Percentiles rank a stretch among this genome's conserved stretches.
phyloP scores from a whole-genome alignment of 2,113 vertebrate species.

The Cryptoleucopteryx plumbea region DNA sequence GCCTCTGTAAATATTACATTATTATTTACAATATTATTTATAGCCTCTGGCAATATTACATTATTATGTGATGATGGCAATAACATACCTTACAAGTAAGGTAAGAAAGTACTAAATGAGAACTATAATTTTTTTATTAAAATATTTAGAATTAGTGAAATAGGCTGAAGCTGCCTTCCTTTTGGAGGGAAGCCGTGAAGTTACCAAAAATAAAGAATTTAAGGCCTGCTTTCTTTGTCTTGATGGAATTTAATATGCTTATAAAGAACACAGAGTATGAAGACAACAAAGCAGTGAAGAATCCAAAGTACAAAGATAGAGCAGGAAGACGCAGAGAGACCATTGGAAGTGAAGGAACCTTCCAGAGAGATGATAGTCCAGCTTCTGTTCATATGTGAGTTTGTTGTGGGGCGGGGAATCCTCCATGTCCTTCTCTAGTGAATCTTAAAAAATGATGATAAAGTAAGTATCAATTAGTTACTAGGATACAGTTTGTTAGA shows the following conservation, averaged over 20 bases:
- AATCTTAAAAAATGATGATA: not conserved
- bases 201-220: not conserved
- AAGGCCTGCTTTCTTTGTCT: not conserved
- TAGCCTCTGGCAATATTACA: not conserved
- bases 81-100: not conserved
- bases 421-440: not conserved
- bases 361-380: constrained; percentile 88
- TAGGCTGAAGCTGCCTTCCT: not conserved
- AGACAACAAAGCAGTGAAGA: constrained; percentile 82
- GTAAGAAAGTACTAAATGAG: not conserved
- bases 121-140: not conserved
- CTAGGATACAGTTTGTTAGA: not conserved
- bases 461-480: not conserved
- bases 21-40: not conserved
- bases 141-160: not conserved
- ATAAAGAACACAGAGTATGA: constrained; percentile 88
- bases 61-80: not conserved
- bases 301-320: constrained; percentile 90
- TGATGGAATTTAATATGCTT: not conserved
- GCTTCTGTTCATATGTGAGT: constrained; percentile 91
- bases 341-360: constrained; percentile 90
- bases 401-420: not conserved
- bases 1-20: not conserved
- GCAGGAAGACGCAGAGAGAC: constrained; percentile 88
- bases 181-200: not conserved